phyloP scores from a whole-genome alignment of 2,888 invertebrate species.

The Nycteola revayana region DNA sequence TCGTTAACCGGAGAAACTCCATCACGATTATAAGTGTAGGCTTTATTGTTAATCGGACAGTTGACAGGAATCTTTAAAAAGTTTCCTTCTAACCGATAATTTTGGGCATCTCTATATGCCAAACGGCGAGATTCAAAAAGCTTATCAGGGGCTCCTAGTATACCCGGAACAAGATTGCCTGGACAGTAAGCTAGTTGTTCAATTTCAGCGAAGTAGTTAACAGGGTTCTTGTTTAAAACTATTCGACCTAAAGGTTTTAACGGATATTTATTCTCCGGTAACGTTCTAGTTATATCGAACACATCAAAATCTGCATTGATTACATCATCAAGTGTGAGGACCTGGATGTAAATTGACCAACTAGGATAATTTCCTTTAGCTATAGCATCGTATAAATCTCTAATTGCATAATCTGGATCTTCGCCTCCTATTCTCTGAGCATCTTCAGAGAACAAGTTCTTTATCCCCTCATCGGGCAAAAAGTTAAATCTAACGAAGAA shows the following conservation, averaged over 20 bases:
- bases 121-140: constrained; percentile 92
- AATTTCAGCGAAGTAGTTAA: constrained; percentile 94
- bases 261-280: constrained; percentile 89
- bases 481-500: constrained; percentile 94
- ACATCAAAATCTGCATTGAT: constrained; percentile 90
- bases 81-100: constrained; percentile 92
- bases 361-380: constrained; percentile 85
- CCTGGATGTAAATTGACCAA: constrained; percentile 90
- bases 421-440: constrained; percentile 84
- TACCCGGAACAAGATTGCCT: constrained; percentile 93
- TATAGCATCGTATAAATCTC: constrained; percentile 93
- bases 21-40: constrained; percentile 91
- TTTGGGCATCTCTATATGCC: constrained; percentile 93
- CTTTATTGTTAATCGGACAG: constrained; percentile 88
- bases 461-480: constrained; percentile 93
- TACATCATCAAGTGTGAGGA: constrained; percentile 91
- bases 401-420: constrained; percentile 93
- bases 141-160: constrained; percentile 94
- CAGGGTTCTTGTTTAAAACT: constrained; percentile 92
- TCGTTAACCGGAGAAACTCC: constrained; percentile 88
- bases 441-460: constrained; percentile 84
- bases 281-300: constrained; percentile 94
- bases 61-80: constrained; percentile 95
- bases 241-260: constrained; percentile 91
- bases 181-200: constrained; percentile 95